A percentile compares a stretch with the other conserved stretches of the same genome.
Conservation (phyloP, 2,797 vertebrate genomes). For the Rhinatrema bivittatum region DNA sequence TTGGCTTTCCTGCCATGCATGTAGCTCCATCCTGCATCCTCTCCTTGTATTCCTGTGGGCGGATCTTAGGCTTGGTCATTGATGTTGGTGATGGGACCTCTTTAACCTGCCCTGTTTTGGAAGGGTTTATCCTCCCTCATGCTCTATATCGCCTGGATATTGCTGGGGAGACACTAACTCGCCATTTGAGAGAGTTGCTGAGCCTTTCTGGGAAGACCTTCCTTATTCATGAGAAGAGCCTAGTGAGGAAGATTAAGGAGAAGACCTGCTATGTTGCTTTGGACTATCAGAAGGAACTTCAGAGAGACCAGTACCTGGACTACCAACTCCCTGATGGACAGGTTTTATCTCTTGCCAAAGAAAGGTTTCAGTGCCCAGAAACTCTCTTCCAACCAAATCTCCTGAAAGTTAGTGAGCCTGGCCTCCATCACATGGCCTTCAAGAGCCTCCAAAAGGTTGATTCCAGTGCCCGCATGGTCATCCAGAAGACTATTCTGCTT, state of each 20-base stretch:
- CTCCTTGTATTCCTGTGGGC: neutral
- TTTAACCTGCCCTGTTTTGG: neutral
- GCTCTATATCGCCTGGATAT: neutral
- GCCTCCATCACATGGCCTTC: neutral
- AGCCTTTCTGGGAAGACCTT: neutral
- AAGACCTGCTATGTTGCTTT: neutral
- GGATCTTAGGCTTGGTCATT: neutral
- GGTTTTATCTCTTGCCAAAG: neutral
- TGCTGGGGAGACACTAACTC: neutral
- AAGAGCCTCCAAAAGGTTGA: neutral
- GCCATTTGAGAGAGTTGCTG: neutral
- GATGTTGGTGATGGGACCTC: neutral
- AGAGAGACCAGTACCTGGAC: neutral
- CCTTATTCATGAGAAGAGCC: neutral
- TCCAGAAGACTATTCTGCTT: neutral
- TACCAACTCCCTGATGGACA: neutral
- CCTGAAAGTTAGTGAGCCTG: neutral
- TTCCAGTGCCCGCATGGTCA: neutral
- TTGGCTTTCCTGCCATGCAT: neutral
- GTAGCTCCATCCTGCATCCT: neutral
- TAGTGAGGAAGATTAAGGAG: neutral
- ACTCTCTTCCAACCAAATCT: neutral
- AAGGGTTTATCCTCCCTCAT: neutral
- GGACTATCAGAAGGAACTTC: neutral
- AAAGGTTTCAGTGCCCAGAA: neutral